Conservation (phyloP, 2,888 invertebrate genomes). For the Germaria angustata region DNA sequence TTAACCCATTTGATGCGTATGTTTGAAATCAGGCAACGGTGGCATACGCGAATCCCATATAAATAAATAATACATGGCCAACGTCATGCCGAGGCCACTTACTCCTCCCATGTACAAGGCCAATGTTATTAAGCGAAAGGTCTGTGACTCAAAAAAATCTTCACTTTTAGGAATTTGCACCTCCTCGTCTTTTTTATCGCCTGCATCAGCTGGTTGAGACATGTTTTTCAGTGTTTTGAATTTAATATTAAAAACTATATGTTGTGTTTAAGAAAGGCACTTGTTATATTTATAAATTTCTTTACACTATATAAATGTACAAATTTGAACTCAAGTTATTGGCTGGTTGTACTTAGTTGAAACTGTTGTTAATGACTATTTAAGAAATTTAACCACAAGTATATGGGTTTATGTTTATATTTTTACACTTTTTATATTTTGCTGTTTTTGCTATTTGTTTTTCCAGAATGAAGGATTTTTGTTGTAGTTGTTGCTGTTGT, state of each 20-base stretch:
- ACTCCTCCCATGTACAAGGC: constrained; percentile 77
- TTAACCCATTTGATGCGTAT: constrained; percentile 77
- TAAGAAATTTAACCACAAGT: constrained; percentile 35
- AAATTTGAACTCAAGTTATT: constrained; percentile 38
- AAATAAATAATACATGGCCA: constrained; percentile 78
- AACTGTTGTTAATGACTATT: constrained; percentile 57
- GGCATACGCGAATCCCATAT: constrained; percentile 79
- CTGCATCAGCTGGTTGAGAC: constrained; percentile 64
- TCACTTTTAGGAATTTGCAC: constrained; percentile 73
- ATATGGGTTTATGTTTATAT: constrained; percentile 54
- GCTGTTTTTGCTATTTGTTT: constrained; percentile 2
- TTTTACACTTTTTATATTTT: constrained; percentile 31
- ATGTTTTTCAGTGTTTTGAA: constrained; percentile 27
- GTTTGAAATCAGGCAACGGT: constrained; percentile 77
- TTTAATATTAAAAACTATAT: not conserved
- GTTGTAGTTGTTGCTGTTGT: too few relatives aligned
- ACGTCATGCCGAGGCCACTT: constrained; percentile 76
- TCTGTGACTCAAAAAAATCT: constrained; percentile 76
- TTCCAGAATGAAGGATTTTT: constrained; percentile 7
- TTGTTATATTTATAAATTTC: not conserved
- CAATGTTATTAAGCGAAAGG: constrained; percentile 76
- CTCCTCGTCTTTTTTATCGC: constrained; percentile 73
- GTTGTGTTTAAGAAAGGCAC: not conserved
- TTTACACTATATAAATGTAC: not conserved
- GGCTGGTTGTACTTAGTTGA: constrained; percentile 51